phyloP scores from a whole-genome alignment of 2,888 invertebrate species.

The Hedya salicella region DNA sequence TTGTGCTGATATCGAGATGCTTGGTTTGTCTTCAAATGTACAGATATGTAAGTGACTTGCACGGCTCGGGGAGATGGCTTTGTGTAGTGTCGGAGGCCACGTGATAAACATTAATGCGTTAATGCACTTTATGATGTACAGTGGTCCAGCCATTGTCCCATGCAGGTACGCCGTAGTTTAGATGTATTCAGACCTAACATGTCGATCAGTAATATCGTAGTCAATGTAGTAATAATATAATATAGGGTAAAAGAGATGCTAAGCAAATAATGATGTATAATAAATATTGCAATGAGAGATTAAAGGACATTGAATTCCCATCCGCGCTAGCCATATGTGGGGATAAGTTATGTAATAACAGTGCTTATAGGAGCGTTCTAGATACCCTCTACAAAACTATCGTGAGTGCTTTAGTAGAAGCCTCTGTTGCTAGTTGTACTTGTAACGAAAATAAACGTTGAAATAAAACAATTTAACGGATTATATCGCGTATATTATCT shows the following conservation, averaged over 20 bases:
- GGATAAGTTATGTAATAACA: neutral
- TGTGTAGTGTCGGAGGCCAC: too few species aligned
- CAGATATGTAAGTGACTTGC: too few species aligned
- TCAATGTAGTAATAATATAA: neutral
- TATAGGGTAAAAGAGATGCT: neutral
- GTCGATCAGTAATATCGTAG: neutral
- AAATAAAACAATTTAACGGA: too few species aligned
- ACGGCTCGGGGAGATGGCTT: too few species aligned
- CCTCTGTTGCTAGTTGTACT: neutral
- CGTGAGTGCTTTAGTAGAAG: neutral
- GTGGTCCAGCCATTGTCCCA: neutral
- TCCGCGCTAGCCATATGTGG: neutral
- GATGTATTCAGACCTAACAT: neutral
- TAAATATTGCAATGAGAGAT: neutral
- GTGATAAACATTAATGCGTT: too few species aligned
- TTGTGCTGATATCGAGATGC: too few species aligned
- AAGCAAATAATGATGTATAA: neutral
- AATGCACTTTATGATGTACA: neutral
- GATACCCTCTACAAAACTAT: neutral
- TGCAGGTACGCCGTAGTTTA: neutral
- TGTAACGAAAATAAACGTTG: too few species aligned
- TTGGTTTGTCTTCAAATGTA: too few species aligned
- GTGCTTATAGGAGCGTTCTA: neutral
- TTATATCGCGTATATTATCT: too few species aligned
- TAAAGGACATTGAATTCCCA: neutral